Percentiles rank a stretch among this genome's conserved stretches.
Evolutionary conservation across 2,797 vertebrate genomes (phyloP).

Genomic region (Erpetoichthys calabaricus): DNA sequence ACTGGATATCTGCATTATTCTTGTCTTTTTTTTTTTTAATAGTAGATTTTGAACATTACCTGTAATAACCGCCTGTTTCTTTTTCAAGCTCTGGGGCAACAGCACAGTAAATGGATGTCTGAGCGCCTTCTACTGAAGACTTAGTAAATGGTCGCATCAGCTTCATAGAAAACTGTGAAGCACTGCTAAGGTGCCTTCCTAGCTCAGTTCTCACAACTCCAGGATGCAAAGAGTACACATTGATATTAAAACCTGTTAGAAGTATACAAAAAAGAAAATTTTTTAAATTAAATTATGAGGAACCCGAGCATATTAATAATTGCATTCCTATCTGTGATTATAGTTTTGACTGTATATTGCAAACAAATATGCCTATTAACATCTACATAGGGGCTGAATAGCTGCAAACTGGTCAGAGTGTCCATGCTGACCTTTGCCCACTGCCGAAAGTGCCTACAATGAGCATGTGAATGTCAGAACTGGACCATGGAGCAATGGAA

Average conservation of each 20-base stretch:
- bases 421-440: too few species aligned
- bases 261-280: neutral
- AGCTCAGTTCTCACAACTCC: conserved; percentile 59
- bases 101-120: conserved; percentile 56
- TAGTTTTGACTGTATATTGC: too few species aligned
- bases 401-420: too few species aligned
- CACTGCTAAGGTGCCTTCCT: conserved; percentile 49
- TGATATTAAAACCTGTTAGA: conserved; percentile 39
- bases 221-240: conserved; percentile 52
- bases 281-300: neutral
- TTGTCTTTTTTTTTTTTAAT: too few species aligned
- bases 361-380: too few species aligned
- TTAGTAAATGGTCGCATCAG: conserved; percentile 51
- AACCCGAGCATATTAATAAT: too few species aligned
- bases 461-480: too few species aligned
- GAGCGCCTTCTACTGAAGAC: conserved; percentile 50
- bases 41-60: conserved; percentile 24
- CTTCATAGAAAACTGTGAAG: conserved; percentile 44
- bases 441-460: too few species aligned
- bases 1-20: too few species aligned
- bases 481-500: too few species aligned
- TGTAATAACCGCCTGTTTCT: conserved; percentile 55
- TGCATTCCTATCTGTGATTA: too few species aligned
- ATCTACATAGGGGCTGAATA: too few species aligned
- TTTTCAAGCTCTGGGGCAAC: conserved; percentile 47